Evolutionary conservation across 2,113 vertebrate species (phyloP).

Genomic region (Anhinga anhinga): DNA sequence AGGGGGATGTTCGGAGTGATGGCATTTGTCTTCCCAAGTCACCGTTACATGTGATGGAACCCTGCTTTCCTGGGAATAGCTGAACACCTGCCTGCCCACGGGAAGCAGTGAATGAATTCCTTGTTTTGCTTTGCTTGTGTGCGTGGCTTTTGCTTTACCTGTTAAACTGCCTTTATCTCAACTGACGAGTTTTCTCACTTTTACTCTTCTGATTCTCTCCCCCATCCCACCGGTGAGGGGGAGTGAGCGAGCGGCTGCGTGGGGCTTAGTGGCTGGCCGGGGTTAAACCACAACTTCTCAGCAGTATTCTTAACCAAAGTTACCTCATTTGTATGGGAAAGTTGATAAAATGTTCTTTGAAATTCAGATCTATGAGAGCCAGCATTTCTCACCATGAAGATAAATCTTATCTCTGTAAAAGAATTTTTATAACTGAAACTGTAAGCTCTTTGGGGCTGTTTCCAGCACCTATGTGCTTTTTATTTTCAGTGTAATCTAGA

Average conservation of each 20-base stretch:
- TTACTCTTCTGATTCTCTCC: background rate
- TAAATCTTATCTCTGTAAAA: slow-evolving; percentile 13
- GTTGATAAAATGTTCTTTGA: background rate
- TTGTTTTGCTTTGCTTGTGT: background rate
- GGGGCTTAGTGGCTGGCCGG: background rate
- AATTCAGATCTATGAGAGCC: background rate
- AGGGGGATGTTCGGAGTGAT: background rate
- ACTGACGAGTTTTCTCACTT: background rate
- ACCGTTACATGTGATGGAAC: background rate
- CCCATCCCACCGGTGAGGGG: background rate
- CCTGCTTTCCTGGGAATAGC: background rate
- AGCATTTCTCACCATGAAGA: background rate
- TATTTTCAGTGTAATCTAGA: slow-evolving; percentile 5
- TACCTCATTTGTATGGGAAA: background rate
- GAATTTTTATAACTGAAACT: slow-evolving; percentile 3
- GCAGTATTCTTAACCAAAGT: background rate
- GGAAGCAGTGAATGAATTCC: background rate
- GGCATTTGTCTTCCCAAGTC: background rate
- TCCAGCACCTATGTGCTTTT: background rate
- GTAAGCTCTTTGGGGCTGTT: slow-evolving; percentile 32
- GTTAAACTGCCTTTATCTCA: background rate
- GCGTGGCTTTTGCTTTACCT: background rate
- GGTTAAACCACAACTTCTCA: background rate
- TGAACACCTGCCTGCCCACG: background rate
- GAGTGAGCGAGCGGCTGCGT: background rate